Evolutionary conservation across 2,888 invertebrate species (phyloP), one percentile per base, ranked within the genome.

Genomic region (Nowickia ferox): DNA sequence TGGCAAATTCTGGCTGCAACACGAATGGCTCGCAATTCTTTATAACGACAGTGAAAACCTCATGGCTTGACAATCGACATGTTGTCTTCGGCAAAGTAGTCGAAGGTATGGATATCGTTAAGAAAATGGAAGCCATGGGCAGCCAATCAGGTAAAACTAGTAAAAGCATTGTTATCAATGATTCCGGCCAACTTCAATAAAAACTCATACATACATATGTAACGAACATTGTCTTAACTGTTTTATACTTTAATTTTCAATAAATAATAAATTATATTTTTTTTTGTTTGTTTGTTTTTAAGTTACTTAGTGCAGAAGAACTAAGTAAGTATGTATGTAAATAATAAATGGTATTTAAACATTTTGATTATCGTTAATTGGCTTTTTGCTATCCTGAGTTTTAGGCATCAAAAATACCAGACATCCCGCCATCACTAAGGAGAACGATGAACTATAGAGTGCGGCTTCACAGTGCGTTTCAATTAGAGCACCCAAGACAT

Each of bases 11-110:
- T 90, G 98, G 98, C 5, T 96, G 97, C 13, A 96, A 98, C 92
- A 98, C 98, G 77, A 99, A 99, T 93, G 98, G 98, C 69, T 98
- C 98, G 72, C 98, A 99, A 93, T 99, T 99, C 94, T 99, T 99
- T 93, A 96, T 99, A 88, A 98, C 98, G 82, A 97, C 97, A 82
- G 96, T 95, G 51, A 96, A 97, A 91, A 98, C 98, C n/a, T 94
- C 95, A 46, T 99, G 98, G 98, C 93, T 98, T 89, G 97, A 98
- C 91, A 95, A 95, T 90, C 97, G 97, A 92, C 98, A 98, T 93
- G 98, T 98, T 84, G 98, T 98, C 0, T 98, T 98, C 93, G 98
- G 98, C 63, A 93, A 95, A 88, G 97, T 98, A 57, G 95, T 96
- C 17, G 97, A 98, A 89, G 98, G 98, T 78, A 95, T 97, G 95